phyloP scores from a whole-genome alignment of 2,888 invertebrate genomes.

The Microdon myrmicae region DNA sequence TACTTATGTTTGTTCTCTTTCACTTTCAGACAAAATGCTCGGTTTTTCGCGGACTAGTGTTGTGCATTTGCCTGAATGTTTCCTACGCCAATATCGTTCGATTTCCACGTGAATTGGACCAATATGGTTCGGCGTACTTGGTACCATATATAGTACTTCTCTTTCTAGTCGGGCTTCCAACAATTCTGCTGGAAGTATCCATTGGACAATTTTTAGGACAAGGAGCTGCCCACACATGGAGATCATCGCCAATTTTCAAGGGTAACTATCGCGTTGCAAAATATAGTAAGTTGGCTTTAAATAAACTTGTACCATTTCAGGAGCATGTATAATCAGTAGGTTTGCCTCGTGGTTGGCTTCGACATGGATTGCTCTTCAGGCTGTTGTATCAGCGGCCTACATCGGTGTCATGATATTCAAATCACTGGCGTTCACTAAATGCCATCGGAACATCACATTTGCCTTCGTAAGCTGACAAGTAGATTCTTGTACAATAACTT shows the following conservation, averaged over 20 bases:
- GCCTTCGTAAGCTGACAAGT: constrained; percentile 56
- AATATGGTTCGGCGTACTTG: constrained; percentile 65
- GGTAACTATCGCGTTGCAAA: constrained; percentile 56
- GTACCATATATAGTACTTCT: constrained; percentile 65
- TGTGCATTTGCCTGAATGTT: constrained; percentile 66
- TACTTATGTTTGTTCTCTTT: constrained; percentile 41
- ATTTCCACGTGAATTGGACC: constrained; percentile 66
- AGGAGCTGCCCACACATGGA: constrained; percentile 67
- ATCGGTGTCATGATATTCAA: constrained; percentile 65
- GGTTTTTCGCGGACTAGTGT: constrained; percentile 66
- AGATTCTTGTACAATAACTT: neutral
- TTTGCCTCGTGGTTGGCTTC: constrained; percentile 66
- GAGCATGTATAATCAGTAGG: constrained; percentile 65
- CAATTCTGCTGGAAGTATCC: constrained; percentile 66
- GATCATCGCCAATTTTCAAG: constrained; percentile 67
- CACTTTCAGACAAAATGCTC: constrained; percentile 68
- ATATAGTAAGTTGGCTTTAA: neutral
- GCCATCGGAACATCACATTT: constrained; percentile 61
- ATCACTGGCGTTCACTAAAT: constrained; percentile 64
- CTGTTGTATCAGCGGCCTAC: constrained; percentile 64
- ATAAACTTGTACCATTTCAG: constrained; percentile 52
- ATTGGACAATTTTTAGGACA: constrained; percentile 67
- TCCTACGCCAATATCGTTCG: constrained; percentile 67
- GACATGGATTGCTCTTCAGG: constrained; percentile 66
- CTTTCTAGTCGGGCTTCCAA: constrained; percentile 67